Evolutionary conservation across 2,113 vertebrate genomes (phyloP).

Genomic region (Carassius auratus): DNA sequence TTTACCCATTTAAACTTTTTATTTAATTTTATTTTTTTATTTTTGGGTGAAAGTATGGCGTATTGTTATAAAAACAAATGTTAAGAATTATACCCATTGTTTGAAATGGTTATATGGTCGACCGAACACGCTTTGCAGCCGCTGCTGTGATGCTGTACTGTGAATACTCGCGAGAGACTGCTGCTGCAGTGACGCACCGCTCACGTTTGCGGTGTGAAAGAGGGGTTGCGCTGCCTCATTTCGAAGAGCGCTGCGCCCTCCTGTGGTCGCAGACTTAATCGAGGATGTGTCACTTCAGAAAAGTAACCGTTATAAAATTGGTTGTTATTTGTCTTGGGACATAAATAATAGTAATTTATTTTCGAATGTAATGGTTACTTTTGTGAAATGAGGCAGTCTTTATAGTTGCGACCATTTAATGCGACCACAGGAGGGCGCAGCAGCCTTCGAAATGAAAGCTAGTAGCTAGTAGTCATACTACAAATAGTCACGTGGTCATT

Average conservation of each 20-base stretch:
- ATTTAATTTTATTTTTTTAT: too few species aligned
- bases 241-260: background rate
- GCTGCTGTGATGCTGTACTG: too few species aligned
- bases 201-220: too few species aligned
- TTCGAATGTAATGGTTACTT: background rate
- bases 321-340: background rate
- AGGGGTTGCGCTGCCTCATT: background rate
- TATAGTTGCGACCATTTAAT: conserved; percentile 22
- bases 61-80: too few species aligned
- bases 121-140: too few species aligned
- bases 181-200: too few species aligned
- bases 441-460: background rate
- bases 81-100: too few species aligned
- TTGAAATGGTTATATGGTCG: too few species aligned
- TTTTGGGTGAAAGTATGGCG: too few species aligned
- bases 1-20: too few species aligned
- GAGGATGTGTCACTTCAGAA: background rate
- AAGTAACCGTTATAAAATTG: background rate
- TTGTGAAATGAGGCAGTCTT: background rate
- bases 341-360: background rate
- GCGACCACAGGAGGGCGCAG: background rate
- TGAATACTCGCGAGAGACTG: too few species aligned
- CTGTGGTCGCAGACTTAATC: background rate
- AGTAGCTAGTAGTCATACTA: too few species aligned
- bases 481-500: background rate